Percentiles rank a stretch among this genome's conserved stretches.
Evolutionary conservation across 2,888 invertebrate species (phyloP).

Genomic region (Halictus quadricinctus): DNA sequence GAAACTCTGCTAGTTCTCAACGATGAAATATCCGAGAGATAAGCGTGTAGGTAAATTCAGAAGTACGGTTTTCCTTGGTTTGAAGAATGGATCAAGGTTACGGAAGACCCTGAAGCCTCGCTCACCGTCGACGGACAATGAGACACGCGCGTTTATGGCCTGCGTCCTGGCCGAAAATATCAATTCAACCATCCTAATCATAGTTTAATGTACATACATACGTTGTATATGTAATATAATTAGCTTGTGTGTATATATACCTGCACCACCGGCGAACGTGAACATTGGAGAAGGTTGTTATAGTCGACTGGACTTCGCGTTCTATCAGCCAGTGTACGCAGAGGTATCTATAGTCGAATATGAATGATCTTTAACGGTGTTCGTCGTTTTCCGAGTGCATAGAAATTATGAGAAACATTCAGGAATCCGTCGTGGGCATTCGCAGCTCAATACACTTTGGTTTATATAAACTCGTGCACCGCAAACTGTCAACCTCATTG

Average conservation of each 20-base stretch:
- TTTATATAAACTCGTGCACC: conserved; percentile 48
- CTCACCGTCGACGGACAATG: background rate
- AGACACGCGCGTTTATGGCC: background rate
- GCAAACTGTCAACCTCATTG: conserved; percentile 6
- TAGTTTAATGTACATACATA: conserved; percentile 54
- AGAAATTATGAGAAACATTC: conserved; percentile 41
- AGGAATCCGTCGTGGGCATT: conserved; percentile 56
- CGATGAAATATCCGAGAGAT: background rate
- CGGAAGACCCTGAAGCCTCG: background rate
- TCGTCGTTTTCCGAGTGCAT: background rate
- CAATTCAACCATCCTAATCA: conserved; percentile 48
- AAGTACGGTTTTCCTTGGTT: background rate
- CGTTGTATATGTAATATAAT: conserved; percentile 55
- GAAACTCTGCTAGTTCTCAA: background rate
- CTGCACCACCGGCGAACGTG: conserved; percentile 11
- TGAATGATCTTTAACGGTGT: background rate
- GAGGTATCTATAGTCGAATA: background rate
- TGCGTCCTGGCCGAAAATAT: conserved; percentile 40
- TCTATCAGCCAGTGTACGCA: background rate
- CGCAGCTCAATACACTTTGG: conserved; percentile 49
- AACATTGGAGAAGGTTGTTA: background rate
- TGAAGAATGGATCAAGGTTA: background rate
- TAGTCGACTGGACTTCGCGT: background rate
- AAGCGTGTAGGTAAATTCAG: background rate
- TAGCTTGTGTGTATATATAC: conserved; percentile 45